Evolutionary conservation across 2,797 vertebrate species (phyloP).

Genomic region (Pempheris klunzingeri): DNA sequence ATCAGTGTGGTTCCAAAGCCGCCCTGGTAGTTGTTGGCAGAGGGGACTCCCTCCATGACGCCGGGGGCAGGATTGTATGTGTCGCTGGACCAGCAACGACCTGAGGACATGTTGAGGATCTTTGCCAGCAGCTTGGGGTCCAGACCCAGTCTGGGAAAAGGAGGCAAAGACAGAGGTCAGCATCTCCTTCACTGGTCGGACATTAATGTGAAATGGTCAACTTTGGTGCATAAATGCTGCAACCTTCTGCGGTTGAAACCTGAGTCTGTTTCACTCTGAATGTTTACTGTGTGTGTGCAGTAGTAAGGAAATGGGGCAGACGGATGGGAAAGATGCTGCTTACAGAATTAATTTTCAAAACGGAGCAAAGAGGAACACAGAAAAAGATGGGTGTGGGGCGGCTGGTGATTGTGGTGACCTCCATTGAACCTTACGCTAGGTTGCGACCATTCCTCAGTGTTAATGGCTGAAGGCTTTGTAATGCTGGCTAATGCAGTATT

Average conservation of each 20-base stretch:
- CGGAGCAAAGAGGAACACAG: constrained; percentile 18
- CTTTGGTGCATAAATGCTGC: neutral
- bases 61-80: constrained; percentile 94
- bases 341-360: constrained; percentile 50
- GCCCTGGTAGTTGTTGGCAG: constrained; percentile 96
- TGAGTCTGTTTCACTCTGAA: neutral
- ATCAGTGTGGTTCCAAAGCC: constrained; percentile 94
- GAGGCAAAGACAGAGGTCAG: constrained; percentile 73
- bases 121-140: constrained; percentile 94
- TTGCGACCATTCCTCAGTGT: constrained; percentile 82
- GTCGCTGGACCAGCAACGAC: constrained; percentile 96
- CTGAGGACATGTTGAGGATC: constrained; percentile 96
- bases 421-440: constrained; percentile 76
- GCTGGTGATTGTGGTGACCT: constrained; percentile 72
- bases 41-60: constrained; percentile 95
- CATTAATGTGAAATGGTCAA: neutral
- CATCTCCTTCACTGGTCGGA: neutral
- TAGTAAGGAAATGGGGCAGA: constrained; percentile 13
- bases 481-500: constrained; percentile 88
- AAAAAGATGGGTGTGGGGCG: constrained; percentile 60
- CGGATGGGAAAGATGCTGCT: constrained; percentile 1
- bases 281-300: neutral
- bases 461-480: constrained; percentile 83
- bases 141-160: constrained; percentile 92
- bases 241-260: neutral